A percentile compares a stretch with the other conserved stretches of the same genome.
Conservation (phyloP, 2,113 vertebrate species). For the Tragelaphus buxtoni region DNA sequence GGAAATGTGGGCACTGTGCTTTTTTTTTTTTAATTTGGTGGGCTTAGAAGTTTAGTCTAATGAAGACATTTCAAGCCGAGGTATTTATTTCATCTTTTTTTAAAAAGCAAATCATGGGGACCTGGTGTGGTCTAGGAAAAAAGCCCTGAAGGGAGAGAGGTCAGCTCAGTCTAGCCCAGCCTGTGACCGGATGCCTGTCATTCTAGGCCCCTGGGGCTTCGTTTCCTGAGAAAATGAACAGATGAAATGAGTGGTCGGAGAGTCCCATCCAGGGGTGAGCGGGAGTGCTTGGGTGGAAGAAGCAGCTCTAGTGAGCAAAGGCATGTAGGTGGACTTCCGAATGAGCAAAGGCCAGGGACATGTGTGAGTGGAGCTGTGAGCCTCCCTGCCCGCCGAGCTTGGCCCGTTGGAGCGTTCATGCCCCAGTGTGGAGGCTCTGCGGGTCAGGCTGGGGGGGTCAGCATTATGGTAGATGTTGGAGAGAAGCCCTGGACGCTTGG, state of each 20-base stretch:
- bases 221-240: background rate
- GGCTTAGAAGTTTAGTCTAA: background rate
- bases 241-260: background rate
- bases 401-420: background rate
- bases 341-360: background rate
- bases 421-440: fast-evolving
- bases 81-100: background rate
- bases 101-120: background rate
- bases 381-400: background rate
- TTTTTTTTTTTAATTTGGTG: background rate
- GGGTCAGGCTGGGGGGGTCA: too few species aligned
- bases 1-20: background rate
- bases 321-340: background rate
- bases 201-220: background rate
- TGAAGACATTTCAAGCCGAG: background rate
- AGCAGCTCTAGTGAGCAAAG: background rate
- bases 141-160: background rate
- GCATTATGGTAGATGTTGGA: background rate
- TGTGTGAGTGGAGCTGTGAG: background rate
- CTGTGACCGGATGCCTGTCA: background rate
- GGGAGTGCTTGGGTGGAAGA: background rate
- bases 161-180: background rate
- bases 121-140: background rate
- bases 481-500: background rate
- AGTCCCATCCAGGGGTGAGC: background rate